Evolutionary conservation across 2,797 vertebrate genomes (phyloP).

Genomic region (Harpagifer antarcticus): DNA sequence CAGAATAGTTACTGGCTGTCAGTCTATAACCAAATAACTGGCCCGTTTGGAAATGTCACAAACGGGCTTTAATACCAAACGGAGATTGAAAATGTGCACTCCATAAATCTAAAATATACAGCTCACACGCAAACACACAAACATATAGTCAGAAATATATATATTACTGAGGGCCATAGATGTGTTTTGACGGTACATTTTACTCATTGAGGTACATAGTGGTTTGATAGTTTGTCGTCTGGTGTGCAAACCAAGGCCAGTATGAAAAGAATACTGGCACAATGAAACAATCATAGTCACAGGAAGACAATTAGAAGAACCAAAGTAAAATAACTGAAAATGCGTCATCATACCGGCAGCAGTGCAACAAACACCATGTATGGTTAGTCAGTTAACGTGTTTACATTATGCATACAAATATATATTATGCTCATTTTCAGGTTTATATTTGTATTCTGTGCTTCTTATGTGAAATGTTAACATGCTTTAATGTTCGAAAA

Average conservation of each 20-base stretch:
- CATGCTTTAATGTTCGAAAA: too few species aligned
- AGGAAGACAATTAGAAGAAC: slow-evolving; percentile 34
- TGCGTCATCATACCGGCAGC: too few species aligned
- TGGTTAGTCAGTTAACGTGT: too few species aligned
- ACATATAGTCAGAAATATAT: neutral
- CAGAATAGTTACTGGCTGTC: slow-evolving; percentile 65
- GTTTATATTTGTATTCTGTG: too few species aligned
- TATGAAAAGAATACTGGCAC: slow-evolving; percentile 36
- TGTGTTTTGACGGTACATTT: too few species aligned
- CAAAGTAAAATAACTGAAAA: too few species aligned
- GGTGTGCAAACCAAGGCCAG: slow-evolving; percentile 20
- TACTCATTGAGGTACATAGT: too few species aligned
- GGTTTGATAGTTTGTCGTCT: slow-evolving; percentile 4
- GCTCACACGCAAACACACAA: neutral
- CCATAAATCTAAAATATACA: slow-evolving; percentile 15
- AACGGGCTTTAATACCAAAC: slow-evolving; percentile 44
- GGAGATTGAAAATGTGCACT: slow-evolving; percentile 46
- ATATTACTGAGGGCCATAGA: too few species aligned
- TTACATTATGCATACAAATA: too few species aligned
- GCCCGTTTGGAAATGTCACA: slow-evolving; percentile 67
- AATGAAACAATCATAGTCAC: slow-evolving; percentile 17
- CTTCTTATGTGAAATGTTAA: too few species aligned
- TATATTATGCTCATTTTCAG: too few species aligned
- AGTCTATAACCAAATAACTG: slow-evolving; percentile 60
- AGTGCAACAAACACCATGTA: too few species aligned